Base-by-base conservation (phyloP, 1,140 invertebrate species). In the Drosophila serrata region DNA sequence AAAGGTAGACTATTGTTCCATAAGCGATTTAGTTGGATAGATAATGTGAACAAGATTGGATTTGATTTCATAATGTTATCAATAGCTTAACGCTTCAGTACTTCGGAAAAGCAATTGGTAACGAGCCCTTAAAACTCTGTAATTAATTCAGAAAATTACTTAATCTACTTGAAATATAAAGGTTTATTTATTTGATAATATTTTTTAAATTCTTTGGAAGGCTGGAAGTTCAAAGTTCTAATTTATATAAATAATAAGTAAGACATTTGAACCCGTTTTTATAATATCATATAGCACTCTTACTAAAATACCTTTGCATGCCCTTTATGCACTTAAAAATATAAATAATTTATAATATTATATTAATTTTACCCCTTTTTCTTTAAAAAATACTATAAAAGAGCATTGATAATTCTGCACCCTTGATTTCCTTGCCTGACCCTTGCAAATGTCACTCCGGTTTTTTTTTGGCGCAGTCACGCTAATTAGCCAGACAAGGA, bases 401-500 rank as follows among this genome's bases (percentile, higher is more conserved):
- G 60, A 29, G 60, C 55, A 63, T 63, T 63, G 35, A n/a, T 33
- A 2, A 42, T 24, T 42, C 37, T 22, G 6, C n/a, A n/a, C 12
- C 19, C n/a, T 7, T 27, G 13, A 17, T 24, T 51, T 51, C 51
- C 51, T 27, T 33, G 73, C n/a, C 11, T 57, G 49, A 42, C 55
- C 37, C 68, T 59, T 58, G 37, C 60, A 58, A 63, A 82, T 85
- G 81, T 39, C 46, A 67, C 51, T 76, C 60, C 15, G n/a, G 35
- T 74, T 86, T 69, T 74, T 86, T 69, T 74, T 64, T 61, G 57
- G 79, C 65, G 61, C 80, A 81, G 82, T 88, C 69, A 81, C 84
- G 78, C 84, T 90, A 84, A 88, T 88, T 88, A 88, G 85, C 73
- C 72, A 64, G 74, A 87, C 84, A 75, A 88, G 70, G 78, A 75